Base-by-base conservation (phyloP, 2,888 invertebrate species). In the Crepidodera aurea region DNA sequence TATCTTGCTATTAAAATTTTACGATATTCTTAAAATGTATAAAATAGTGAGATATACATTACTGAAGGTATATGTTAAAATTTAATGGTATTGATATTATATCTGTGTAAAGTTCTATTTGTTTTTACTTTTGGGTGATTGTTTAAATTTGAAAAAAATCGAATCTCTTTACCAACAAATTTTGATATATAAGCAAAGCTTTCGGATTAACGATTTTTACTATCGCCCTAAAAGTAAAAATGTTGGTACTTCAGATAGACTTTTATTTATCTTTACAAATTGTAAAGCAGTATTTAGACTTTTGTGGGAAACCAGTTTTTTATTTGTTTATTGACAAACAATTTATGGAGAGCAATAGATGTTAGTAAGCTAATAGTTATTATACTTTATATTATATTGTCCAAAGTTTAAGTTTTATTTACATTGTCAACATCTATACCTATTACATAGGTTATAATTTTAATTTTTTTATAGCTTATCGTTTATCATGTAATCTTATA, bases 401-500 rank as follows among this genome's bases (percentile, higher is more conserved):
- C 57, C 57, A 57, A 57, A 57, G 19, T 42, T 54, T 44, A 3
- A 19, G 12, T 56, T 55, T 46, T 56, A 22, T 50, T 39, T 50
- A 57, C 16, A 50, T 50, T 22, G 32, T 13, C 22, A 19, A 18
- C 18, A 40, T 40, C 16, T 40, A 44, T 29, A 60, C 58, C 60
- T 42, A 53, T 48, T 46, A 34, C 32, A 37, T 57, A 53, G 32
- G 39, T 46, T 42, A n/a, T 48, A 54, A 32, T 48, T 50, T 56
- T 44, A 42, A 37, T 53, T 57, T 46, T 59, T 58, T 58, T 57
- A 19, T 60, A 53, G 46, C 34, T 54, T 63, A 40, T 39, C 44
- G 25, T 50, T 42, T 44, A 51, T 50, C 50, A 37, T 58, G 39
- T 58, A 51, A 51, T 54, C 57, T 46, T 54, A 62, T 64, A 64